A percentile compares a stretch with the other conserved stretches of the same genome.
Evolutionary conservation across 2,113 vertebrate species (phyloP).

Genomic region (Columba janthina): DNA sequence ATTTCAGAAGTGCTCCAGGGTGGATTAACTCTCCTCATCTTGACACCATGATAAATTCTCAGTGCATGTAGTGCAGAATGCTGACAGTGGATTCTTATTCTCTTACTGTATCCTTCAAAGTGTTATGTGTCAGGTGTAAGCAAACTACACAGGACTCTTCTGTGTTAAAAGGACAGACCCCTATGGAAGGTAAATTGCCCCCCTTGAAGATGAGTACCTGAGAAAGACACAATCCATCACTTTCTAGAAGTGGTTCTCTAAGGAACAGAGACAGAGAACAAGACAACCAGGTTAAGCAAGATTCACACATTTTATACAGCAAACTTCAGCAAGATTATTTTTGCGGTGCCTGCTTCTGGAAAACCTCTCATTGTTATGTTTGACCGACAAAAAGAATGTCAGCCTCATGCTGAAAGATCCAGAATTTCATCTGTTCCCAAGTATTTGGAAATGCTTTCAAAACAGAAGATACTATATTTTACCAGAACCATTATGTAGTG

Average conservation of each 20-base stretch:
- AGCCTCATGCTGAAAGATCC: background rate
- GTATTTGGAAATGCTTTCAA: background rate
- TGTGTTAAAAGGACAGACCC: background rate
- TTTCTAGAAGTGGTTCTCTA: background rate
- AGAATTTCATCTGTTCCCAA: background rate
- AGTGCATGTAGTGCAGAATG: background rate
- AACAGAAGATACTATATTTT: background rate
- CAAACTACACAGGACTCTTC: background rate
- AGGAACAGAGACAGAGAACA: background rate
- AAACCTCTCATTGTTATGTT: background rate
- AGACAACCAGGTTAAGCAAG: background rate
- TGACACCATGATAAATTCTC: constrained; percentile 38
- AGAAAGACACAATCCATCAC: background rate
- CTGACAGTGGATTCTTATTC: constrained; percentile 21
- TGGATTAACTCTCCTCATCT: constrained; percentile 4
- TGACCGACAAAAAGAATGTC: background rate
- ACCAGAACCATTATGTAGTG: background rate
- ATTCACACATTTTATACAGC: background rate
- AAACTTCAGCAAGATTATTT: background rate
- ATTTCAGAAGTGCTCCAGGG: constrained; percentile 29
- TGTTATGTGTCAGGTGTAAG: background rate
- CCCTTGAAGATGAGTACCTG: background rate
- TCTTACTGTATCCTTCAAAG: background rate
- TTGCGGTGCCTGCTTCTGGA: background rate
- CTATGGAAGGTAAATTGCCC: background rate